Evolutionary conservation across 2,888 invertebrate genomes (phyloP), one percentile per base, ranked within the genome.

Genomic region (Noctua janthina): DNA sequence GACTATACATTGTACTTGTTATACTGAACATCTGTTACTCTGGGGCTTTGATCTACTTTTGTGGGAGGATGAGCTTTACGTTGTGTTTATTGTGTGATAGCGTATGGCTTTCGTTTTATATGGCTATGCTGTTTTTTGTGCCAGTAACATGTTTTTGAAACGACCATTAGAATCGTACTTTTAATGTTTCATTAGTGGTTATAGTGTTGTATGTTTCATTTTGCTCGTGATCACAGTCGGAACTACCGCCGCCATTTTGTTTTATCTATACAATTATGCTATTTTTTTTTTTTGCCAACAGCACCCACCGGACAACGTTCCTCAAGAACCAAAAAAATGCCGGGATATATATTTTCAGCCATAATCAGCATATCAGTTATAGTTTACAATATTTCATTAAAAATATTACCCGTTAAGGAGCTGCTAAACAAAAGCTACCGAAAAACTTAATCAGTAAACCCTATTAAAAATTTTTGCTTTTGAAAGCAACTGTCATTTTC

Each of bases 41-140:
- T 82, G 73, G 59, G n/a, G 83, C 77, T 86, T 84, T 86, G 86
- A 77, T 86, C 77, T 81, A 81, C 82, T 76, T 82, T 84, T 83
- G 75, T 82, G 67, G 76, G 70, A 74, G 70, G 56, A 82, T 86
- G 56, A 86, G 74, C 29, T 56, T 77, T 69, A 76, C 69, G 15
- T 51, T 56, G 54, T 85, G 72, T 80, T 67, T 66, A 79, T 66
- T 84, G 67, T 79, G 54, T 67, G 66, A 43, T 68, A 70, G 49
- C 49, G 67, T 72, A 72, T 62, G 72, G 72, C n/a, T 79, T 56
- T 79, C 35, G 17, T 64, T 77, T 71, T 62, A 39, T 69, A 39
- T 56, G 54, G n/a, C n/a, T 49, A 29, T 6, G 10, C 7, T 72
- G n/a, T 1, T 54, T 54, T 43, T 62, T 69, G 46, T 17, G 17